Conservation (phyloP, 2,113 vertebrate species). For the Festucalex cinctus region DNA sequence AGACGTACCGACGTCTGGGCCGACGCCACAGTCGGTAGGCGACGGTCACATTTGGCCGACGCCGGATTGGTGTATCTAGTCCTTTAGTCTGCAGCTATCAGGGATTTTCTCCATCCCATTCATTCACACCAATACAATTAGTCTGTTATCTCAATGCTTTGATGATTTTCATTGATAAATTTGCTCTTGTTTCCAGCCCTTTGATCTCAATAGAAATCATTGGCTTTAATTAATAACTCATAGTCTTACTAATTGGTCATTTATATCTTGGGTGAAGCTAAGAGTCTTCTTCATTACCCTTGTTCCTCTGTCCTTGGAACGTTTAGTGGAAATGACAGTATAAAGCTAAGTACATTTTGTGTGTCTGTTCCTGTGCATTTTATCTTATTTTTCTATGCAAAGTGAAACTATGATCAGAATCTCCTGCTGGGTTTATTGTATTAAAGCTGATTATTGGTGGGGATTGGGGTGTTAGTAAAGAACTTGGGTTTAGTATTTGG, state of each 20-base stretch:
- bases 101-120: neutral
- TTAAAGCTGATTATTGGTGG: neutral
- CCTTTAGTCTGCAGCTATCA: neutral
- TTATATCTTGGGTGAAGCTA: conserved; percentile 2
- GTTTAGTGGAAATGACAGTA: conserved; percentile 21
- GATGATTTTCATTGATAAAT: conserved; percentile 18
- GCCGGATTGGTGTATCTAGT: too few species aligned
- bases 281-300: conserved; percentile 11
- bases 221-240: conserved; percentile 29
- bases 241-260: conserved; percentile 17
- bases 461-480: conserved; percentile 11
- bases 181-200: conserved; percentile 12
- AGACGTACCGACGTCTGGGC: too few species aligned
- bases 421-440: conserved; percentile 11
- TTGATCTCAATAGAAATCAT: conserved; percentile 22
- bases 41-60: too few species aligned
- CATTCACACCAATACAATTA: neutral
- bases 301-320: conserved; percentile 17
- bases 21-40: too few species aligned
- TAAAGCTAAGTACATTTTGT: conserved; percentile 11
- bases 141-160: conserved; percentile 9
- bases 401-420: conserved; percentile 11
- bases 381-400: conserved; percentile 23
- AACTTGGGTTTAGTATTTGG: neutral
- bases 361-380: conserved; percentile 11